Base-by-base conservation (phyloP, 1,140 invertebrate species). In the Anastatus disparis region DNA sequence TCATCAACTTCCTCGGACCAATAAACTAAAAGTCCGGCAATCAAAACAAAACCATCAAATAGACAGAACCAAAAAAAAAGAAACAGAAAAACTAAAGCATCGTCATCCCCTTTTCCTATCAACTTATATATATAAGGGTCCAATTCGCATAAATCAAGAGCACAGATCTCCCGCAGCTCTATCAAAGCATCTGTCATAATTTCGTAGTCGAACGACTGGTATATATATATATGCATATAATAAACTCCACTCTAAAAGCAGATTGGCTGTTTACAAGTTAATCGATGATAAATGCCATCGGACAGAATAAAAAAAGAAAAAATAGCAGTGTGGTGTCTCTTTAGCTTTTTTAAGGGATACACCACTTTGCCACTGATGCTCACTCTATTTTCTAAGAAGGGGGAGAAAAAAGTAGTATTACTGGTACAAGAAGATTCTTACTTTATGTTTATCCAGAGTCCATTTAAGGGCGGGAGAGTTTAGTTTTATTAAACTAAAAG, bases 221-320 rank as follows among this genome's bases (percentile, higher is more conserved):
- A n/a, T n/a, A n/a, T n/a, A n/a, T n/a, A n/a, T n/a, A n/a, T n/a
- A n/a, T n/a, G n/a, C n/a, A n/a, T n/a, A n/a, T n/a, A n/a, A n/a
- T n/a, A n/a, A n/a, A n/a, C n/a, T 4, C 31, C 4, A 35, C 10
- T 35, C 31, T 4, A n/a, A n/a, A 35, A 20, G 68, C 62, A 71
- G 53, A 71, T 71, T 66, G 70, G 55, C 62, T 71, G 62, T 66
- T 71, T 71, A 71, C 70, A 71, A 71, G 70, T 75, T 78, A 77
- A 78, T 80, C 76, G 78, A 80, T 76, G 77, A 80, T 76, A 78
- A 78, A 77, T 77, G 76, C 77, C 77, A 70, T 73, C 76, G 75
- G 75, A 78, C 70, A 48, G 7, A 44, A 44, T n/a, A 15, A 44
- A 3, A 10, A 15, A 13, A 15, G n/a, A 6, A 42, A n/a, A n/a